Evolutionary conservation across 2,797 vertebrate genomes (phyloP).

Genomic region (Labroides dimidiatus): DNA sequence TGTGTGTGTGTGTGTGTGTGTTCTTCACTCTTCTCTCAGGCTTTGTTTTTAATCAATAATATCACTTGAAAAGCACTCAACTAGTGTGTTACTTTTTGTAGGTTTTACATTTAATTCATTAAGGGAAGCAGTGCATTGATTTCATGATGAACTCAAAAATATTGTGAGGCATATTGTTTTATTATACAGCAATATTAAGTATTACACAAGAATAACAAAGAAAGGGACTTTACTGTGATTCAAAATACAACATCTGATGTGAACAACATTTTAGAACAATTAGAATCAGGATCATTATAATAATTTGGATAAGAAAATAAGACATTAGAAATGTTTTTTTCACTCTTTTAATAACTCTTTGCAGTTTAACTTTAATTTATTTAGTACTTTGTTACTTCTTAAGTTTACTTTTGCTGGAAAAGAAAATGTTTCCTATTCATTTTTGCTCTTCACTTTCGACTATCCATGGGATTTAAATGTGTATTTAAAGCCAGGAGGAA

Average conservation of each 20-base stretch:
- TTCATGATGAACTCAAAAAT: constrained; percentile 35
- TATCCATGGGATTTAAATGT: constrained; percentile 6
- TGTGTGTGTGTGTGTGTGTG: constrained; percentile 27
- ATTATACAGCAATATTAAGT: constrained; percentile 23
- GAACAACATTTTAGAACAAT: constrained; percentile 4
- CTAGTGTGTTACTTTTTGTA: constrained; percentile 45
- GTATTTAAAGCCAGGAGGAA: constrained; percentile 22
- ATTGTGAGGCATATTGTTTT: constrained; percentile 25
- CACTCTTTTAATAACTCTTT: too few relatives aligned
- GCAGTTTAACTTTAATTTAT: constrained; percentile 18
- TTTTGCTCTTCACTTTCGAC: constrained; percentile 24
- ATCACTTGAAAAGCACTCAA: constrained; percentile 70
- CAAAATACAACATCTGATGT: constrained; percentile 6
- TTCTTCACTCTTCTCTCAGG: constrained; percentile 52
- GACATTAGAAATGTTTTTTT: background rate
- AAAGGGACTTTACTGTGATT: constrained; percentile 1
- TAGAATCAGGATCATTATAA: constrained; percentile 9
- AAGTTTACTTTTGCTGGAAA: background rate
- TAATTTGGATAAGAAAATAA: background rate
- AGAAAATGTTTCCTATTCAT: constrained; percentile 5
- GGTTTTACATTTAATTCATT: constrained; percentile 65
- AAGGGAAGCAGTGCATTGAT: constrained; percentile 35
- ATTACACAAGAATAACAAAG: background rate
- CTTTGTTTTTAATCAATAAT: constrained; percentile 80
- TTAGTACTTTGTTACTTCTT: background rate